phyloP scores from a whole-genome alignment of 2,888 invertebrate genomes.

The Anoplius nigerrimus region DNA sequence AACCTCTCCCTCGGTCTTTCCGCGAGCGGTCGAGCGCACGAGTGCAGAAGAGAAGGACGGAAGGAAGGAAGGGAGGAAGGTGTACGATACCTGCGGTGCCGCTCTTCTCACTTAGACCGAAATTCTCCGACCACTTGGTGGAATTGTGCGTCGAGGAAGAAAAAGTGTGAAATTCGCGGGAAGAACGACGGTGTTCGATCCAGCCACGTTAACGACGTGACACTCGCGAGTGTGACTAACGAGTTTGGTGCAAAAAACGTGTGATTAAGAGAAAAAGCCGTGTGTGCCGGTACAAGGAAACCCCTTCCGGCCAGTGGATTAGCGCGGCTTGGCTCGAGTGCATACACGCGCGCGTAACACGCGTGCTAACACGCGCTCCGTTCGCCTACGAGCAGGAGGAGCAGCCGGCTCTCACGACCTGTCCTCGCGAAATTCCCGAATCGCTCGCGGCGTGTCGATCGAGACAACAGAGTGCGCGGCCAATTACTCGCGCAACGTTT shows the following conservation, averaged over 20 bases:
- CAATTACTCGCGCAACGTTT: slow-evolving; percentile 47
- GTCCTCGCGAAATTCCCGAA: slow-evolving; percentile 8
- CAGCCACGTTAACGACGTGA: slow-evolving; percentile 6
- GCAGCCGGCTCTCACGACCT: too few relatives aligned
- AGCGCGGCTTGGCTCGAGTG: too few relatives aligned
- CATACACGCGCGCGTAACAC: too few relatives aligned
- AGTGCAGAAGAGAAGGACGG: too few relatives aligned
- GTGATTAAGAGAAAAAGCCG: neutral
- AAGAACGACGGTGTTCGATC: slow-evolving; percentile 1
- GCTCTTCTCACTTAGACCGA: too few relatives aligned
- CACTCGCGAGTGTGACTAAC: slow-evolving; percentile 24
- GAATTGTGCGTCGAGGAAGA: neutral
- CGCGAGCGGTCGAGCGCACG: too few relatives aligned
- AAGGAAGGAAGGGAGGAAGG: too few relatives aligned
- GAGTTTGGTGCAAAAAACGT: neutral
- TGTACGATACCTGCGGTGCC: too few relatives aligned
- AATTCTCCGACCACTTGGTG: too few relatives aligned
- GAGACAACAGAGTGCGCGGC: slow-evolving; percentile 41
- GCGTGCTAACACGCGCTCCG: neutral
- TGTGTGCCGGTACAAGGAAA: too few relatives aligned
- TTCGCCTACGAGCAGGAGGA: neutral
- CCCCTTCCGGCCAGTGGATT: too few relatives aligned
- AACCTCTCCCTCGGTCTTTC: too few relatives aligned
- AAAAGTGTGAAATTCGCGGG: neutral
- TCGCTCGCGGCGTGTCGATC: slow-evolving; percentile 1